Evolutionary conservation across 2,888 invertebrate genomes (phyloP).

Genomic region (Cantharis nigra): DNA sequence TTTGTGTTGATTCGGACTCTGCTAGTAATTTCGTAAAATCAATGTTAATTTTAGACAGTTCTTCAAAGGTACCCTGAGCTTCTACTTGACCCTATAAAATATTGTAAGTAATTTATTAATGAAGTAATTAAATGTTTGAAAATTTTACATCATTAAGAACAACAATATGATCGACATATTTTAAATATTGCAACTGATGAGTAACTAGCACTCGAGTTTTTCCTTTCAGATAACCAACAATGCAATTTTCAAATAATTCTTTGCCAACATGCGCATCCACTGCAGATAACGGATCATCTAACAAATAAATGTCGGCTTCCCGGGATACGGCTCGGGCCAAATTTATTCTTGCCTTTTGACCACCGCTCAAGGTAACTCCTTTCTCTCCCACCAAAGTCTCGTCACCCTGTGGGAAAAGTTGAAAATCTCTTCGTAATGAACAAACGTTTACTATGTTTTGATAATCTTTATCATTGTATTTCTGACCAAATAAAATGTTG

Average conservation of each 20-base stretch:
- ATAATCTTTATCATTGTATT: constrained; percentile 56
- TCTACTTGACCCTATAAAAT: no score
- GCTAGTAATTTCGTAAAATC: no score
- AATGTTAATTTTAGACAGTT: no score
- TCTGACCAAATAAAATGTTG: constrained; percentile 71
- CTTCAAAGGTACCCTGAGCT: no score
- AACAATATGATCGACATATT: constrained; percentile 60
- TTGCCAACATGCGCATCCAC: constrained; percentile 80
- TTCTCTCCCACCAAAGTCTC: constrained; percentile 67
- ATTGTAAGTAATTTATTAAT: no score
- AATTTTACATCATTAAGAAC: constrained; percentile 55
- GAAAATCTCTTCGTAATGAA: constrained; percentile 67
- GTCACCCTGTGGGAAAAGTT: constrained; percentile 62
- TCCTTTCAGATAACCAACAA: constrained; percentile 59
- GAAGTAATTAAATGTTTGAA: neutral
- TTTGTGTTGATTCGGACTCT: no score
- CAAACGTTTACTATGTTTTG: constrained; percentile 62
- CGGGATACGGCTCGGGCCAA: constrained; percentile 78
- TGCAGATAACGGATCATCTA: constrained; percentile 82
- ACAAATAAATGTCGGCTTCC: constrained; percentile 74
- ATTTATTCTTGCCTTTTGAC: constrained; percentile 80
- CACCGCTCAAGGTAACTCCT: constrained; percentile 78
- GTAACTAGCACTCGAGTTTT: constrained; percentile 72
- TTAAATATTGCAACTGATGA: constrained; percentile 71
- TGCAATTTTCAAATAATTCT: constrained; percentile 76